These are phyloP conservation scores for Spongilla lacustris DNA, from an alignment of 37 sponge, comb jelly and placozoan genomes.

Conservation along the genomic window DNA sequence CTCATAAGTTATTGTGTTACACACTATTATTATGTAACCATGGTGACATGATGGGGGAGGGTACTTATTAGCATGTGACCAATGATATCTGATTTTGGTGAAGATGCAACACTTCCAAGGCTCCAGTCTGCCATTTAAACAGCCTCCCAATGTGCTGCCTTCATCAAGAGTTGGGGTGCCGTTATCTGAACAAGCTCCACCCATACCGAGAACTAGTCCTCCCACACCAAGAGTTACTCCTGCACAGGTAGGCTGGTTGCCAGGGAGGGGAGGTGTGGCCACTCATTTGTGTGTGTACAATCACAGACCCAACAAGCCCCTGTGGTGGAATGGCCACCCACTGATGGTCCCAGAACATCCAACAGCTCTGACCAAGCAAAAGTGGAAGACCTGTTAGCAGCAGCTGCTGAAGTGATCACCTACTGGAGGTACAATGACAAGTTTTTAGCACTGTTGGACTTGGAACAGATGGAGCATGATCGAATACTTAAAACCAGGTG, in stretches of 20 bases:
- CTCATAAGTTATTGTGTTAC: no score
- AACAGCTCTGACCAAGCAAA: not conserved
- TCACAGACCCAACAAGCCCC: no score
- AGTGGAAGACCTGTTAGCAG: not conserved
- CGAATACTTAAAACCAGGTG: constrained; percentile 17
- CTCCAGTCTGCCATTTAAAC: not conserved
- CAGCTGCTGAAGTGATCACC: not conserved
- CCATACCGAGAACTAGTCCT: not conserved
- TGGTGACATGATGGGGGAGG: no score
- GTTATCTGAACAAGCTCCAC: not conserved
- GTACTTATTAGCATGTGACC: not conserved
- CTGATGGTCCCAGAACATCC: not conserved
- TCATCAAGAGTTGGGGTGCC: not conserved
- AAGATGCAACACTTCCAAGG: not conserved
- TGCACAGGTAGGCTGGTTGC: not conserved
- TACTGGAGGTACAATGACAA: constrained; percentile 21
- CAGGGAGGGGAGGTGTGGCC: not conserved
- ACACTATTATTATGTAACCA: no score
- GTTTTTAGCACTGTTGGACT: constrained; percentile 13
- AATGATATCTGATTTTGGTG: not conserved
- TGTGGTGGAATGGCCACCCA: not conserved
- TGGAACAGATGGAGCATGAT: constrained; percentile 22
- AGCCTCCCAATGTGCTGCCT: not conserved
- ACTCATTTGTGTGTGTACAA: not conserved
- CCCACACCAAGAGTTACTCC: not conserved